Evolutionary conservation across 2,888 invertebrate species (phyloP), one percentile per base, ranked within the genome.

Genomic region (Tetragnatha montana): DNA sequence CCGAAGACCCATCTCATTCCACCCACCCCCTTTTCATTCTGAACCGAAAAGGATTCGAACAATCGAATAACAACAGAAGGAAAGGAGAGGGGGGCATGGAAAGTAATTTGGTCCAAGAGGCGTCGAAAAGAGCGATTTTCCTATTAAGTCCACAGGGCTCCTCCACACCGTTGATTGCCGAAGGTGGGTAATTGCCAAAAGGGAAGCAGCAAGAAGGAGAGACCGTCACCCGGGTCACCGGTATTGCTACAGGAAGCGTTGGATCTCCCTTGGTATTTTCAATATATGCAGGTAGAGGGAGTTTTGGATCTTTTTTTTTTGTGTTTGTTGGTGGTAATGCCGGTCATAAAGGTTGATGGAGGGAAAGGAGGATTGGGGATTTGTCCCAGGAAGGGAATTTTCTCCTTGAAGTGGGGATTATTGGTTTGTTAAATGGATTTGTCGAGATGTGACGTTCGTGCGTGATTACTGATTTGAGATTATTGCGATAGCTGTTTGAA

Each of bases 121-220:
- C 81, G 87, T 81, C 82, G 87, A 88, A 88, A 80, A 78, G 87
- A 88, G 50, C 82, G 81, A 88, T 88, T 82, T 88, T 88, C 78
- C 82, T 88, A 88, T 60, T 60, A 60, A 60, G 10, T 75, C 47
- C 75, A 49, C 14, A 17, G 75, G 49, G n/a, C 49, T n/a, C 75
- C 8, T 49, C 8, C 50, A 17, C 17, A 12, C n/a, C 35, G 17
- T 35, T 49, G 6, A 49, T 17, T 12, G 21, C 21, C 60, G 74
- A 10, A n/a, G 73, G 68, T 68, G 80, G 22, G 86, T 86, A 86
- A 86, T 86, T 86, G 80, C 86, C 17, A 70, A 21, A 71, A 8
- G 35, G 74, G 82, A 51, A 82, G 73, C 60, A 82, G 79, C 85
- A 22, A n/a, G 74, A 75, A 47, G 21, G 49, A 35, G 21, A 69